A percentile compares a stretch with the other conserved stretches of the same genome.
These are phyloP conservation scores for Gymnoscopelus microlampas DNA, from an alignment of 2,797 vertebrate species.

Conservation along the genomic window DNA sequence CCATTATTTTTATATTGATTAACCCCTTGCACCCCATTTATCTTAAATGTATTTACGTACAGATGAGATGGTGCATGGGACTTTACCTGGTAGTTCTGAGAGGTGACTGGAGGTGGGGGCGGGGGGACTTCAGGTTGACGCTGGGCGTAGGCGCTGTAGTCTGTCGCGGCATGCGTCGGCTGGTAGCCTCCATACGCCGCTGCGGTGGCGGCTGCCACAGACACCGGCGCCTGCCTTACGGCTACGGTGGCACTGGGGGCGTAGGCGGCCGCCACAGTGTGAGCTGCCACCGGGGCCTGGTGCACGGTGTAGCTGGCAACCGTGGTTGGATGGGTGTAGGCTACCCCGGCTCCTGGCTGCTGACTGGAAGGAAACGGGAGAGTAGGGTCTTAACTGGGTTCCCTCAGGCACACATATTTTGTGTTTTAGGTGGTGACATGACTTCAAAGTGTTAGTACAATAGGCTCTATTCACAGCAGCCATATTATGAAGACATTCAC, in stretches of 20 bases:
- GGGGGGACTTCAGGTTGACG: slow-evolving; percentile 95
- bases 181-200: slow-evolving; percentile 95
- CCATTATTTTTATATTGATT: too few species aligned
- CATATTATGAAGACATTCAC: too few species aligned
- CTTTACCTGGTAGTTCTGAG: slow-evolving; percentile 96
- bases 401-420: too few species aligned
- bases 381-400: neutral
- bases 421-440: neutral
- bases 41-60: too few species aligned
- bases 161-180: slow-evolving; percentile 89
- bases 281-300: slow-evolving; percentile 95
- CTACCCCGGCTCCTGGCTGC: slow-evolving; percentile 94
- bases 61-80: neutral
- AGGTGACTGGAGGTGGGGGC: slow-evolving; percentile 94
- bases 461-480: too few species aligned
- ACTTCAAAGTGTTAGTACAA: too few species aligned
- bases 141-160: slow-evolving; percentile 91
- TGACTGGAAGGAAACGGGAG: slow-evolving; percentile 81
- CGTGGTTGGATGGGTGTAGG: slow-evolving; percentile 97
- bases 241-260: slow-evolving; percentile 93
- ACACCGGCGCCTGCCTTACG: slow-evolving; percentile 91
- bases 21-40: too few species aligned
- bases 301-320: slow-evolving; percentile 99
- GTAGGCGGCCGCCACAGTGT: slow-evolving; percentile 94
- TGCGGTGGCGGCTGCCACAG: slow-evolving; percentile 91